These are phyloP conservation scores for Dascillus cervinus DNA, from an alignment of 2,888 invertebrate genomes.

Conservation along the genomic window DNA sequence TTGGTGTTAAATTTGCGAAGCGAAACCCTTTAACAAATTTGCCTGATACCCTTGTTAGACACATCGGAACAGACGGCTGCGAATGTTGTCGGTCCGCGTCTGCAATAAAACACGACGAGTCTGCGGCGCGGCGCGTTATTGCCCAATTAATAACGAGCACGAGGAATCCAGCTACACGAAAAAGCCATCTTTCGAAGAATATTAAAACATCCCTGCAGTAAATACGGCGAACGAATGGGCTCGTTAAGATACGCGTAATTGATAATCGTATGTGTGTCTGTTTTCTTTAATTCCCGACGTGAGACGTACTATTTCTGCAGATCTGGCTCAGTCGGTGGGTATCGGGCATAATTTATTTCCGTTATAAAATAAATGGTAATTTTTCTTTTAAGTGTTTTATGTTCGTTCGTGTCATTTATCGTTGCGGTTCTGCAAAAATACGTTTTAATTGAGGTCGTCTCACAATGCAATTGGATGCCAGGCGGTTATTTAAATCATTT, in stretches of 20 bases:
- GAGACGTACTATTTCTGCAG: too few species aligned
- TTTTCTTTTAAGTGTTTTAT: too few species aligned
- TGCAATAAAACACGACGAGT: slow-evolving; percentile 30
- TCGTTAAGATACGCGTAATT: slow-evolving; percentile 36
- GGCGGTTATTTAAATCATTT: too few species aligned
- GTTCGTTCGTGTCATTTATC: too few species aligned
- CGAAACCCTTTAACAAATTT: slow-evolving; percentile 28
- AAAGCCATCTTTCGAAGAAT: slow-evolving; percentile 40
- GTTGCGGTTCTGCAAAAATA: too few species aligned
- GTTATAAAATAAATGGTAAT: too few species aligned
- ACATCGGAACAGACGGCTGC: slow-evolving; percentile 27
- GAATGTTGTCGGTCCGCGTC: slow-evolving; percentile 24
- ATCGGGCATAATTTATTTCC: too few species aligned
- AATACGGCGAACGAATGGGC: slow-evolving; percentile 27
- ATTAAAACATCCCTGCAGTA: slow-evolving; percentile 39
- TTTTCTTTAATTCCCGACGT: too few species aligned
- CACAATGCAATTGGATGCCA: too few species aligned
- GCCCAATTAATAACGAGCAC: slow-evolving; percentile 40
- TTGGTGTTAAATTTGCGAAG: slow-evolving; percentile 5
- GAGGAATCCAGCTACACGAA: slow-evolving; percentile 41
- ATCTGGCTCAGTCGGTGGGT: too few species aligned
- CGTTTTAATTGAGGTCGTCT: too few species aligned
- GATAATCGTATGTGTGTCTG: slow-evolving; percentile 34
- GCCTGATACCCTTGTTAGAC: slow-evolving; percentile 30
- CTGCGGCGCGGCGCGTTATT: slow-evolving; percentile 33